Conservation (phyloP, 2,888 invertebrate genomes). For the Pollenia labialis region DNA sequence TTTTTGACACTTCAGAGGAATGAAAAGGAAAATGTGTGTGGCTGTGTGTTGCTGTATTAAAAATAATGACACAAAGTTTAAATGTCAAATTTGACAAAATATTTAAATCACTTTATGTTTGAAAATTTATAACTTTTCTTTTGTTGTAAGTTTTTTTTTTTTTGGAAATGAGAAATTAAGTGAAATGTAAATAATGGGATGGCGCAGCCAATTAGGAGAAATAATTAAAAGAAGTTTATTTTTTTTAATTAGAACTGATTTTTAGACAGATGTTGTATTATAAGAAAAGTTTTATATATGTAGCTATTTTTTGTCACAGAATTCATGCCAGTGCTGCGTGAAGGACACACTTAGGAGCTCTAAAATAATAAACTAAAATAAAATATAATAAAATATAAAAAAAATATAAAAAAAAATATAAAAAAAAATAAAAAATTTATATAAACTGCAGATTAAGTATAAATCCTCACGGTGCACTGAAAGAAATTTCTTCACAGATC, state of each 20-base stretch:
- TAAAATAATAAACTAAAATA: too few relatives aligned
- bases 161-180: slow-evolving; percentile 5
- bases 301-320: not conserved
- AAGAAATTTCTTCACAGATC: too few relatives aligned
- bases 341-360: too few relatives aligned
- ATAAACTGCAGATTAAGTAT: too few relatives aligned
- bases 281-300: not conserved
- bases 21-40: slow-evolving; percentile 3
- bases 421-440: too few relatives aligned
- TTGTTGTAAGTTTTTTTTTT: slow-evolving; percentile 4
- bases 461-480: too few relatives aligned
- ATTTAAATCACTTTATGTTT: slow-evolving; percentile 63
- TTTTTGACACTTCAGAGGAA: slow-evolving; percentile 1
- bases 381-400: too few relatives aligned
- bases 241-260: not conserved
- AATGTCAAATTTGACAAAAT: slow-evolving; percentile 70
- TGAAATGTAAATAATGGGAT: slow-evolving; percentile 44
- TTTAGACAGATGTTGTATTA: slow-evolving; percentile 6
- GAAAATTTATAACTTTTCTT: slow-evolving; percentile 54
- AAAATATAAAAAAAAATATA: too few relatives aligned
- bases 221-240: slow-evolving; percentile 15
- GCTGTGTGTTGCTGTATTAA: slow-evolving; percentile 8
- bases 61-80: slow-evolving; percentile 66
- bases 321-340: too few relatives aligned
- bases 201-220: slow-evolving; percentile 44